These are phyloP conservation scores for Drosophila mojavensis DNA, from an alignment of 1,140 invertebrate genomes.

Conservation along the genomic window DNA sequence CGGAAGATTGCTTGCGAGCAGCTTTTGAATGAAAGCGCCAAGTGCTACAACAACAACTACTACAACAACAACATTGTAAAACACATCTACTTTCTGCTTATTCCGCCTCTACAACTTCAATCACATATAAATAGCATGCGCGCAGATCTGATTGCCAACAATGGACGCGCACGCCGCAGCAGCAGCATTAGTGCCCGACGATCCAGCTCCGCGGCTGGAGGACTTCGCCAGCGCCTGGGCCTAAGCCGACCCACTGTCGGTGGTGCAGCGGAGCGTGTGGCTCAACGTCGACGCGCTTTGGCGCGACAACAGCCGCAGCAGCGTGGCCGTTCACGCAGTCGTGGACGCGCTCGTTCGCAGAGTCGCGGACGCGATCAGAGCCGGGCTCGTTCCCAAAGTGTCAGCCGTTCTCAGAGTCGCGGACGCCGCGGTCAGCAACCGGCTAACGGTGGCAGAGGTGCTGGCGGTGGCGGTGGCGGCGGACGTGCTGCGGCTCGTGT, in stretches of 20 bases:
- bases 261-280: constrained; percentile 75
- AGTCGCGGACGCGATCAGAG: constrained; percentile 39
- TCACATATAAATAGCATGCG: constrained; percentile 71
- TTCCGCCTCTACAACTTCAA: constrained; percentile 53
- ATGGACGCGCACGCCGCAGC: constrained; percentile 42
- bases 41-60: constrained; percentile 51
- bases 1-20: constrained; percentile 27
- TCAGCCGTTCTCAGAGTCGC: constrained; percentile 40
- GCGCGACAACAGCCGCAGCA: constrained; percentile 50
- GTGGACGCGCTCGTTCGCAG: constrained; percentile 53
- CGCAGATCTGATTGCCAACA: constrained; percentile 68
- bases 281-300: constrained; percentile 52
- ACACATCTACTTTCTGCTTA: constrained; percentile 61
- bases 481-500: constrained; percentile 36
- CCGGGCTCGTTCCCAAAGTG: constrained; percentile 43
- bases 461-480: constrained; percentile 1
- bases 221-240: constrained; percentile 65
- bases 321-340: constrained; percentile 62
- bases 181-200: constrained; percentile 43
- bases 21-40: constrained; percentile 25
- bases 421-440: constrained; percentile 32
- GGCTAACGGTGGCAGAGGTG: constrained; percentile 9
- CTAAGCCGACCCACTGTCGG: constrained; percentile 62
- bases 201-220: constrained; percentile 43
- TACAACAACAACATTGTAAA: constrained; percentile 47